Evolutionary conservation across 2,797 vertebrate genomes (phyloP), one percentile per base, ranked within the genome.

Genomic region (Esox masquinongy): DNA sequence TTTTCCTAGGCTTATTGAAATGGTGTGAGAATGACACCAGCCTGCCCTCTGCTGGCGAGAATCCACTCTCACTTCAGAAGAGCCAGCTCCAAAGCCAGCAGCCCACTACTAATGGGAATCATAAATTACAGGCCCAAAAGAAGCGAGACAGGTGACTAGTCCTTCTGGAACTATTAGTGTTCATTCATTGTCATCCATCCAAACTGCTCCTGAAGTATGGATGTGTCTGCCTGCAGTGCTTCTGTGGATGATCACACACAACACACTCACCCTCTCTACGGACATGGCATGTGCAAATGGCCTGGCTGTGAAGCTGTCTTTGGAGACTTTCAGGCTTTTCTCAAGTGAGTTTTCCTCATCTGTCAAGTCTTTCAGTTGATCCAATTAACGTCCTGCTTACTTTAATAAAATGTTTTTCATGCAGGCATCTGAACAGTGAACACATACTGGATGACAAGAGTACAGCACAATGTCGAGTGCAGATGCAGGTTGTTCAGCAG

Each of bases 401-500:
- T 59, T 8, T 31, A 34, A 53, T 71, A 29, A 31, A 24, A n/a
- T 80, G 70, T 73, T 80, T 74, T 31, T 94, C 92, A 9, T 91
- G 84, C 94, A 99, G 98, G 92, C 98, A 99, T 94, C 95, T 99
- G 95, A 97, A 99, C 94, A 95, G 93, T 77, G 98, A 99, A 87
- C 98, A 99, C 85, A 97, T 93, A 72, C 94, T 99, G 92, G 98
- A 99, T 89, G 98, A 99, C 92, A 97, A 98, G 94, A 99, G 98
- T 86, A 98, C 97, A 77, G 98, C 98, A 53, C 98, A 99, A 92
- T 99, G 98, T 91, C 96, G 97, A 88, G 97, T 99, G 85, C 98
- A 99, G 94, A 99, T 99, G 97, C 98, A 99, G 91, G 97, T 99
- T 88, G 98, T 99, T 87, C 98, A 99, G 93, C 98, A 99, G 93